A percentile compares a stretch with the other conserved stretches of the same genome.
phyloP scores from a whole-genome alignment of 2,113 vertebrate genomes.

The Chlamydotis undulata region DNA sequence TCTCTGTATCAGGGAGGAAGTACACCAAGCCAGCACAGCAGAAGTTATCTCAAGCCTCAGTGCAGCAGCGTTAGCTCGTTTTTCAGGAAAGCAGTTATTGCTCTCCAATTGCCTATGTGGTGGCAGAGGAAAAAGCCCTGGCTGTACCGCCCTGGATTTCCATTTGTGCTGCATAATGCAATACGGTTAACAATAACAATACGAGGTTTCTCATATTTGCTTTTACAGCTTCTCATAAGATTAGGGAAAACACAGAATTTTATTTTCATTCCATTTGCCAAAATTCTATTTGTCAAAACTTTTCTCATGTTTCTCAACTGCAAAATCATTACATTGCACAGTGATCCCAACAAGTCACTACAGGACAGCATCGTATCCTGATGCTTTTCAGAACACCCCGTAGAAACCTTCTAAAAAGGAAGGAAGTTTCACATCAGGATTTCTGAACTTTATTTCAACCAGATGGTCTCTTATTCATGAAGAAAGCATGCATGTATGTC shows the following conservation, averaged over 20 bases:
- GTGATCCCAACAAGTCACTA: not conserved
- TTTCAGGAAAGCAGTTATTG: not conserved
- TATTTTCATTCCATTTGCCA: not conserved
- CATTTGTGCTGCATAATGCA: not conserved
- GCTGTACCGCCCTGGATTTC: not conserved
- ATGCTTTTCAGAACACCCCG: not conserved
- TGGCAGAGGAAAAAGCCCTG: not conserved
- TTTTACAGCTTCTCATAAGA: not conserved
- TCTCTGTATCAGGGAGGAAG: not conserved
- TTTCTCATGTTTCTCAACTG: not conserved
- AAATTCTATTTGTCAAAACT: not conserved
- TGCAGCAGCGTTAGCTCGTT: not conserved
- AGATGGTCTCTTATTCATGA: not conserved
- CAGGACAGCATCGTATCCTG: not conserved
- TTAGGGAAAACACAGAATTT: not conserved
- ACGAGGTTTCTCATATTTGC: not conserved
- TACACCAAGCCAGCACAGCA: not conserved
- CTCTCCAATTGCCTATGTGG: not conserved
- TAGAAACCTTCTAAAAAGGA: not conserved
- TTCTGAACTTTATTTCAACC: not conserved
- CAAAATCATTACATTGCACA: not conserved
- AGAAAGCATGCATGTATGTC: rapidly evolving
- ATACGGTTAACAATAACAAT: not conserved
- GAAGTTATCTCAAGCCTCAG: not conserved
- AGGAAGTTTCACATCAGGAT: not conserved